Conservation (phyloP, 2,888 invertebrate species). For the Aquatica leii region DNA sequence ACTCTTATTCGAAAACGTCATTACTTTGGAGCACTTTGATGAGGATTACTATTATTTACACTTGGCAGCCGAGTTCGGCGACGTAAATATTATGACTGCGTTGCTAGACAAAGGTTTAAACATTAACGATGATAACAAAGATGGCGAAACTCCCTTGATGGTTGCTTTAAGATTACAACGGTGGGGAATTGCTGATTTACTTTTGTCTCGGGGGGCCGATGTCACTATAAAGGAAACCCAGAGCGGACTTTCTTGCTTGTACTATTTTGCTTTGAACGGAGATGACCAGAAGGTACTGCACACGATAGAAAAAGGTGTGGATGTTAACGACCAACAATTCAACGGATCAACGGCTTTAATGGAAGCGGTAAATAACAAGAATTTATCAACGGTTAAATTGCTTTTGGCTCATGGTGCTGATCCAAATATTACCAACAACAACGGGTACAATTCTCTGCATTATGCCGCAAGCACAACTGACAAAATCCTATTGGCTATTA, state of each 20-base stretch:
- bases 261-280: neutral
- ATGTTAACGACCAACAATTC: neutral
- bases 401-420: neutral
- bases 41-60: neutral
- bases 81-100: neutral
- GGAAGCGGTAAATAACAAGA: neutral
- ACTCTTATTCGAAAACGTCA: neutral
- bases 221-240: neutral
- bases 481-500: neutral
- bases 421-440: neutral
- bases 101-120: neutral
- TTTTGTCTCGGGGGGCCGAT: neutral
- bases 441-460: neutral
- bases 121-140: neutral
- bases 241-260: neutral
- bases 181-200: neutral
- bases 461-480: neutral
- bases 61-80: neutral
- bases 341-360: neutral
- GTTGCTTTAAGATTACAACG: neutral
- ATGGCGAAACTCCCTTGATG: constrained; percentile 10
- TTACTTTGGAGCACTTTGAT: neutral
- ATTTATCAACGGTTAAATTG: neutral
- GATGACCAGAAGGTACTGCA: too few species aligned
- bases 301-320: too few species aligned